Percentiles rank a stretch among this genome's conserved stretches.
Conservation (phyloP, 1,140 invertebrate species). For the Diplogasteroides magnus region DNA sequence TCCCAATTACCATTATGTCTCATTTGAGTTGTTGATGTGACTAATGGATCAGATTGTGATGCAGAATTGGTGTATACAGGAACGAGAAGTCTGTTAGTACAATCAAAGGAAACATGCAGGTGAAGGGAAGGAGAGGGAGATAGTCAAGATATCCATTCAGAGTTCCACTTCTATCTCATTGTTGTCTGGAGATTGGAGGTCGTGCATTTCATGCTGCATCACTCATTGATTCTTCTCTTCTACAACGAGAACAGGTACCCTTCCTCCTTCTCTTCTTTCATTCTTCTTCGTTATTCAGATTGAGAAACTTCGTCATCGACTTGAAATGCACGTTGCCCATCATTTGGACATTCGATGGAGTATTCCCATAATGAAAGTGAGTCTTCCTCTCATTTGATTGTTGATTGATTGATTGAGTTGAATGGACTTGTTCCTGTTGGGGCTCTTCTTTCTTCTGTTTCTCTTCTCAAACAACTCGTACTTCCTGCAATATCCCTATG, state of each 20-base stretch:
- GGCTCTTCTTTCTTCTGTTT: slow-evolving; percentile 47
- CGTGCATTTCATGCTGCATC: slow-evolving; percentile 39
- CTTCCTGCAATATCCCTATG: slow-evolving; percentile 45
- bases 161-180: slow-evolving; percentile 51
- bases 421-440: slow-evolving; percentile 50
- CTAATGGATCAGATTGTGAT: slow-evolving; percentile 49
- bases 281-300: slow-evolving; percentile 39
- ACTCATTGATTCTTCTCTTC: slow-evolving; percentile 39
- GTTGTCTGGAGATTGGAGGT: slow-evolving; percentile 44
- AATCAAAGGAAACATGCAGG: slow-evolving; percentile 51
- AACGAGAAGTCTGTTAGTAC: slow-evolving; percentile 40
- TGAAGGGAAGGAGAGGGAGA: slow-evolving; percentile 1
- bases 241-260: slow-evolving; percentile 10
- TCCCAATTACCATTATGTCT: not conserved
- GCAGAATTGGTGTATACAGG: slow-evolving; percentile 47
- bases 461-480: slow-evolving; percentile 53
- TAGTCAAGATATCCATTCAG: slow-evolving; percentile 23
- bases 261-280: not conserved
- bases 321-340: slow-evolving; percentile 45
- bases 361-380: slow-evolving; percentile 36
- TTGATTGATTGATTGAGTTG: slow-evolving; percentile 29
- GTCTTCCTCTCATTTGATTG: not conserved
- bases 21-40: slow-evolving; percentile 45
- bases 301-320: slow-evolving; percentile 35
- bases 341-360: slow-evolving; percentile 52